Evolutionary conservation across 2,113 vertebrate species (phyloP), one percentile per base, ranked within the genome.

Genomic region (Elephas maximus): DNA sequence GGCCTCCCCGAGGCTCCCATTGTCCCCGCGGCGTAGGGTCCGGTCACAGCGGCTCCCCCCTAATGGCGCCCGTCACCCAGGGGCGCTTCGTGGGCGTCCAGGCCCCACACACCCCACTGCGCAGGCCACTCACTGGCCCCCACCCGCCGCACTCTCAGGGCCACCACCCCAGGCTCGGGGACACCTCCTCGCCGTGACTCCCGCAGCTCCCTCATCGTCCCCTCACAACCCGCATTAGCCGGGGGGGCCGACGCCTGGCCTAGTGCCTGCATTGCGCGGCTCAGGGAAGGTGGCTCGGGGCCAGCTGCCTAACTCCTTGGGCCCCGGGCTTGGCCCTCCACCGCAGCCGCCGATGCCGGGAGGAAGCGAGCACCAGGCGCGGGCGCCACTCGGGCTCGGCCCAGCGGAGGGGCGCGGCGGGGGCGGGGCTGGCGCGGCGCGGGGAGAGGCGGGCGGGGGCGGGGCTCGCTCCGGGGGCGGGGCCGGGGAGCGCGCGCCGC

Each of bases 1-100:
- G 84, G 97, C 95, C 91, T 96, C 84, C 63, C 63, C 23, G 63
- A 88, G 90, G 88, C n/a, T 95, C 62, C 88, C 91, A 89, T 83
- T 94, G 97, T 96, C 93, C 94, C 69, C 48, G 44, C 9, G 11
- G 67, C 26, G n/a, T 23, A 65, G 86, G 73, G 80, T 45, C 45
- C 2, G 12, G 60, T 65, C 41, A 18, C 33, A 41, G 76, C 10
- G 15, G 23, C 41, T 2, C 37, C 24, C 74, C 87, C 11, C 6
- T 28, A 63, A 37, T 24, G 57, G 21, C 28, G 78, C 60, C 78
- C 8, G 24, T n/a, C 86, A 77, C 45, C 33, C 2, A 62, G 21
- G 45, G 44, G 45, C 14, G 69, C 8, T 57, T 6, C n/a, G 41
- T 77, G 63, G 73, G 69, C 45, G 41, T 88, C 83, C 73, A 74